Evolutionary conservation across 2,113 vertebrate species (phyloP).

Genomic region (Mirza zaza): DNA sequence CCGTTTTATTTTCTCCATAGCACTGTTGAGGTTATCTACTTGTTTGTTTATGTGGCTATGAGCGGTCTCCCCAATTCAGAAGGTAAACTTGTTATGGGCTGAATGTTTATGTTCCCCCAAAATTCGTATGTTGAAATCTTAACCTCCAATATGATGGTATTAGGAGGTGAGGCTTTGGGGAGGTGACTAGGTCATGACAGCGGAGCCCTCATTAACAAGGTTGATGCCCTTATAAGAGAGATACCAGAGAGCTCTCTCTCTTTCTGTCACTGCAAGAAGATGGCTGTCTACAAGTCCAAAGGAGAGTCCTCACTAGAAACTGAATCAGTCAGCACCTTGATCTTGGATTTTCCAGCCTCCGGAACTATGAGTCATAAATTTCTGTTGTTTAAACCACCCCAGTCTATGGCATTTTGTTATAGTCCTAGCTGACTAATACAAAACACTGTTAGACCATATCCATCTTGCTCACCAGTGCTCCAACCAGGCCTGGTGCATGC

Average conservation of each 20-base stretch:
- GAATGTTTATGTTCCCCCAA: background rate
- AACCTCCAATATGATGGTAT: background rate
- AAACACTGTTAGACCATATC: background rate
- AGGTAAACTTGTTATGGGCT: background rate
- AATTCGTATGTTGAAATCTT: background rate
- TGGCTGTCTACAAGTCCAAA: background rate
- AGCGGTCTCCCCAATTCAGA: background rate
- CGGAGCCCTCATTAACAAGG: background rate
- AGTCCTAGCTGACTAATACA: background rate
- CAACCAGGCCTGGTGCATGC: background rate
- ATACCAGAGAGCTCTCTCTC: background rate
- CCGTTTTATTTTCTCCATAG: background rate
- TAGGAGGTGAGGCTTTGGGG: background rate
- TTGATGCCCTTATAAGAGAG: background rate
- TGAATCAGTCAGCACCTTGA: background rate
- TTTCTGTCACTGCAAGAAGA: background rate
- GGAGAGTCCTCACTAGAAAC: background rate
- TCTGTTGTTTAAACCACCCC: background rate
- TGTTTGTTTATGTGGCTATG: background rate
- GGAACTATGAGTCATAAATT: background rate
- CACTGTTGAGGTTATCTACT: background rate
- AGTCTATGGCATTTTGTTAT: background rate
- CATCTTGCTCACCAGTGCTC: background rate
- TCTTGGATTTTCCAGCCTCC: background rate
- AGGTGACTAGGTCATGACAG: background rate